A percentile compares a stretch with the other conserved stretches of the same genome.
Conservation (phyloP, 37 sponge, comb jelly and placozoan species). For the Diacarnus erythraeanus region DNA sequence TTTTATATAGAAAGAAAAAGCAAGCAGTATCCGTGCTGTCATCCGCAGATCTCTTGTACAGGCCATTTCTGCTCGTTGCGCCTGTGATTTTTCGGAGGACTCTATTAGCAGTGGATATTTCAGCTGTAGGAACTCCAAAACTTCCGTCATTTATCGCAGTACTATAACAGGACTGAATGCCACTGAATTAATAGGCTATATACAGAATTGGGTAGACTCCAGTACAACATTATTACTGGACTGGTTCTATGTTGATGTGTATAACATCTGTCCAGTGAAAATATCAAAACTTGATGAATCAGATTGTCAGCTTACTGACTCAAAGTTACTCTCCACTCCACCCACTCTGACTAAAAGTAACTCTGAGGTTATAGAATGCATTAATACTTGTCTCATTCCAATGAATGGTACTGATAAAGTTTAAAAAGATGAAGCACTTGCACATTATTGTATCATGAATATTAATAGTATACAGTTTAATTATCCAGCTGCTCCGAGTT, state of each 20-base stretch:
- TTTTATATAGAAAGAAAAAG: background rate
- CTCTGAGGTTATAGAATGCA: background rate
- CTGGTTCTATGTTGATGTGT: slow-evolving; percentile 10
- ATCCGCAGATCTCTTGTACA: background rate
- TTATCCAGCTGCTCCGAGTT: too few species aligned
- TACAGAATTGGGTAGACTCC: slow-evolving; percentile 1
- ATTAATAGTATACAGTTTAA: too few species aligned
- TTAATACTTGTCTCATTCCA: background rate
- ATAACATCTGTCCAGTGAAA: background rate
- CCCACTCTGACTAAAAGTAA: background rate
- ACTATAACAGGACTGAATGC: background rate
- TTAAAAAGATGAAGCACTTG: too few species aligned
- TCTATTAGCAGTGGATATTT: background rate
- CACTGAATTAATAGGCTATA: background rate
- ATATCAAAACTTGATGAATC: background rate
- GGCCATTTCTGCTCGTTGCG: background rate
- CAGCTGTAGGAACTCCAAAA: slow-evolving; percentile 4
- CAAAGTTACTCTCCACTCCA: background rate
- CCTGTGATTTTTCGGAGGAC: background rate
- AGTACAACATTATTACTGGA: background rate
- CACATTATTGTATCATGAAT: too few species aligned
- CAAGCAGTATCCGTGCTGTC: background rate
- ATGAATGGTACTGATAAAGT: too few species aligned
- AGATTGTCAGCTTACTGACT: background rate
- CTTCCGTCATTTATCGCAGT: background rate